A percentile compares a stretch with the other conserved stretches of the same genome.
phyloP scores from a whole-genome alignment of 2,113 vertebrate genomes.

The Mionectes macconnelli region DNA sequence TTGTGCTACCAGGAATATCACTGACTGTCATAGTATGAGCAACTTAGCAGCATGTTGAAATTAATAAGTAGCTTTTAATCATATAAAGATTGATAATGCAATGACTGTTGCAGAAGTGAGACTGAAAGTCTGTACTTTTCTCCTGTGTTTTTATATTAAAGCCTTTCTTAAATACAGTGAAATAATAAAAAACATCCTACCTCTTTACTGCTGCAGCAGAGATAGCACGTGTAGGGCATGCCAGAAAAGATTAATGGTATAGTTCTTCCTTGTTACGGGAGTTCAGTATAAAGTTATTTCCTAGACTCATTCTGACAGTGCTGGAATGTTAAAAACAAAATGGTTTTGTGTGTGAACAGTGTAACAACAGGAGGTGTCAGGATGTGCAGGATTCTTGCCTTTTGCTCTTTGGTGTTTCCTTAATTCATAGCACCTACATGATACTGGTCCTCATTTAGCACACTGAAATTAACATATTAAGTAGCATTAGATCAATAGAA shows the following conservation, averaged over 20 bases:
- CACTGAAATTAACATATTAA: background rate
- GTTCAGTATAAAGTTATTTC: conserved; percentile 22
- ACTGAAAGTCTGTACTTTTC: background rate
- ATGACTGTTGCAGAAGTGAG: background rate
- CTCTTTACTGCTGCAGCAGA: background rate
- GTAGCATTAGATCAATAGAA: background rate
- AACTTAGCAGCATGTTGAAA: background rate
- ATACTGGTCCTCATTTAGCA: background rate
- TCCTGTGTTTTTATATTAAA: background rate
- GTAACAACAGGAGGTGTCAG: background rate
- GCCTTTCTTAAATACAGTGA: background rate
- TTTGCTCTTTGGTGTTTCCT: background rate
- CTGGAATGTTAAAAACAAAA: background rate
- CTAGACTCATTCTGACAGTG: background rate
- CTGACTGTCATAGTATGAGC: background rate
- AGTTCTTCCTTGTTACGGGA: conserved; percentile 17
- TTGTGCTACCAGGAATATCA: background rate
- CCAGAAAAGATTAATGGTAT: conserved; percentile 38
- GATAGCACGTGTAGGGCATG: background rate
- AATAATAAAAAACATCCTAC: background rate
- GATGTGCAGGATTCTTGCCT: background rate
- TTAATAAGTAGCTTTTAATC: background rate
- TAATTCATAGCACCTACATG: background rate
- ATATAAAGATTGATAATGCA: background rate
- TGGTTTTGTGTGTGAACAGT: background rate